Evolutionary conservation across 2,888 invertebrate species (phyloP), one percentile per base, ranked within the genome.

Genomic region (Cotesia congregata): DNA sequence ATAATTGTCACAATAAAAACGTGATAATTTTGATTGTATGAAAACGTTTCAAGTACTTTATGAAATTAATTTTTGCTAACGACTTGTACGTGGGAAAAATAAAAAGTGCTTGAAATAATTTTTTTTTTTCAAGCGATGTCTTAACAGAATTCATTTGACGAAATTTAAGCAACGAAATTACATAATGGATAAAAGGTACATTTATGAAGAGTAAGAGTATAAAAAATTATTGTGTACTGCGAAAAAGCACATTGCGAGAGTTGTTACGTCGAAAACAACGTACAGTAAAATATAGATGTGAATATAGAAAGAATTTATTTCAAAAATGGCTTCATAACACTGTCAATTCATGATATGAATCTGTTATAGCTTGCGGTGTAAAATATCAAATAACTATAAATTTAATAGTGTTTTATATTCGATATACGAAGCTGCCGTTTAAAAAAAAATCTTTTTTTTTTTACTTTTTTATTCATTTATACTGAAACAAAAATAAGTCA

Each of bases 351-450:
- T 78, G 82, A 77, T 72, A 39, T 74, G 86, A 85, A 86, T 85
- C 77, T 77, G 78, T 84, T 80, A 85, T 78, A 64, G 78, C 79
- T 80, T 83, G 84, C 15, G 40, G 79, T 74, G 74, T 75, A 67
- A 67, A 41, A 75, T 77, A 17, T n/a, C 12, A 9, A 67, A 67
- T 59, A 84, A 84, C 79, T 80, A 65, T 65, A 20, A 38, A 61
- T 79, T 61, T 72, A 76, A 77, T 80, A 75, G 76, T 78, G 65
- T 76, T 85, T 84, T 78, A 82, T 82, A 85, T 85, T 84, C 85
- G 81, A 83, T 81, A 76, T 76, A 20, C 50, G 3, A 12, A 15
- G 39, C 76, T 72, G 76, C 72, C 72, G 60, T 74, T 78, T 9
- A 68, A 67, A 60, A 7, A 40, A 71, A 67, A 64, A n/a, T n/a